Conservation (phyloP, 2,797 vertebrate species). For the Hapalemur alaotrensis region DNA sequence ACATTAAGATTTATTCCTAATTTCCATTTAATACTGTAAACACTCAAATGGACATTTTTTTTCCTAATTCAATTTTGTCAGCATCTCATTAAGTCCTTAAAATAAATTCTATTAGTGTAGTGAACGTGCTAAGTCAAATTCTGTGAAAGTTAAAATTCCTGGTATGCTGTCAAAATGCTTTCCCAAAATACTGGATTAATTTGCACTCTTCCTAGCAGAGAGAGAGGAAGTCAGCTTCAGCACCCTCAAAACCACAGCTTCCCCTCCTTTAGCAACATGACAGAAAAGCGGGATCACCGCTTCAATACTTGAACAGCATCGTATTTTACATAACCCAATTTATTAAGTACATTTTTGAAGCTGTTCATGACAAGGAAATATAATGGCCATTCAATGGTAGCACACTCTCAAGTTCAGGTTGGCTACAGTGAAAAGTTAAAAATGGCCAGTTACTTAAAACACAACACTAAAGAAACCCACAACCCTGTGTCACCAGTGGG, state of each 20-base stretch:
- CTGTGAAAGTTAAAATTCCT: neutral
- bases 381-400: accelerated
- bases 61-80: neutral
- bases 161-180: neutral
- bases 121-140: neutral
- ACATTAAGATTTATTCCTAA: neutral
- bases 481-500: accelerated
- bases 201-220: too few relatives aligned
- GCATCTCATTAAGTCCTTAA: neutral
- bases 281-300: neutral
- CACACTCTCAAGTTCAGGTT: accelerated
- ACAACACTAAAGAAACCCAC: too few relatives aligned
- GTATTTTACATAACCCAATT: accelerated
- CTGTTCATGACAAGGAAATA: neutral
- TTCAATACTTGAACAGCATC: accelerated
- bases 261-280: neutral
- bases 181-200: neutral
- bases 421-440: accelerated
- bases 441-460: accelerated
- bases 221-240: accelerated
- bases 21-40: neutral
- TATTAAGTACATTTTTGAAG: neutral
- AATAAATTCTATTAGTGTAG: neutral
- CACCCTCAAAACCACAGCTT: accelerated
- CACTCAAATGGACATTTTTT: neutral